Conservation (phyloP, 2,888 invertebrate genomes). For the Holacanthella duospinosa region DNA sequence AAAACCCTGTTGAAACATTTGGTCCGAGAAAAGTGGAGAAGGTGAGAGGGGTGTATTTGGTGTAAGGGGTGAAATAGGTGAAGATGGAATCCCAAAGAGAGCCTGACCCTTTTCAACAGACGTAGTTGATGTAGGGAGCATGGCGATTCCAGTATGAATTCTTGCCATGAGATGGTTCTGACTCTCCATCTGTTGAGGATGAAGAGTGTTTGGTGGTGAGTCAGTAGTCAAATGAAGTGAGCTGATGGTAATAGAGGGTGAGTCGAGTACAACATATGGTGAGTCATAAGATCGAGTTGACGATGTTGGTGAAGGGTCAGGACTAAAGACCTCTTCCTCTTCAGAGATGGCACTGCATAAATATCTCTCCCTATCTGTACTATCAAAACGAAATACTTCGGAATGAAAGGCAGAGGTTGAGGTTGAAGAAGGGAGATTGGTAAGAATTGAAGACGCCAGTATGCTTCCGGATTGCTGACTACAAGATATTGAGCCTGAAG, state of each 20-base stretch:
- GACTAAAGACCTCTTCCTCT: slow-evolving; percentile 52
- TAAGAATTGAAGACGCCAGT: slow-evolving; percentile 3
- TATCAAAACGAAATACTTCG: slow-evolving; percentile 49
- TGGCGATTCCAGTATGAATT: slow-evolving; percentile 37
- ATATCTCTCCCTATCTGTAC: slow-evolving; percentile 41
- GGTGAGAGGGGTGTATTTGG: slow-evolving; percentile 42
- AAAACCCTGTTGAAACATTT: slow-evolving; percentile 46
- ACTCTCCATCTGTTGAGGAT: slow-evolving; percentile 45
- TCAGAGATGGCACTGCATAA: slow-evolving; percentile 40
- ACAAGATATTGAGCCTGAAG: too few species aligned
- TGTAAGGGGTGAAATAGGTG: slow-evolving; percentile 50
- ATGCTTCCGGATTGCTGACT: not conserved
- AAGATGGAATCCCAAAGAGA: slow-evolving; percentile 44
- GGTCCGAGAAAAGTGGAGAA: slow-evolving; percentile 47
- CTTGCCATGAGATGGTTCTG: slow-evolving; percentile 48
- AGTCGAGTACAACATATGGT: slow-evolving; percentile 46
- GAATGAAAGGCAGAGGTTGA: slow-evolving; percentile 37
- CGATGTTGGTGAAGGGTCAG: slow-evolving; percentile 40
- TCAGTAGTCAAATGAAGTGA: slow-evolving; percentile 12
- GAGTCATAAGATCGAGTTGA: slow-evolving; percentile 48
- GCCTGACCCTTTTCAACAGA: slow-evolving; percentile 42
- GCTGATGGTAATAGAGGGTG: slow-evolving; percentile 39
- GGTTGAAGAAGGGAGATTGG: slow-evolving; percentile 1
- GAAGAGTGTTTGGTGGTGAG: slow-evolving; percentile 33
- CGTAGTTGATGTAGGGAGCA: slow-evolving; percentile 43